These are phyloP conservation scores for Scaptomyza caliginosa DNA, from an alignment of 2,888 invertebrate genomes.

Conservation along the genomic window DNA sequence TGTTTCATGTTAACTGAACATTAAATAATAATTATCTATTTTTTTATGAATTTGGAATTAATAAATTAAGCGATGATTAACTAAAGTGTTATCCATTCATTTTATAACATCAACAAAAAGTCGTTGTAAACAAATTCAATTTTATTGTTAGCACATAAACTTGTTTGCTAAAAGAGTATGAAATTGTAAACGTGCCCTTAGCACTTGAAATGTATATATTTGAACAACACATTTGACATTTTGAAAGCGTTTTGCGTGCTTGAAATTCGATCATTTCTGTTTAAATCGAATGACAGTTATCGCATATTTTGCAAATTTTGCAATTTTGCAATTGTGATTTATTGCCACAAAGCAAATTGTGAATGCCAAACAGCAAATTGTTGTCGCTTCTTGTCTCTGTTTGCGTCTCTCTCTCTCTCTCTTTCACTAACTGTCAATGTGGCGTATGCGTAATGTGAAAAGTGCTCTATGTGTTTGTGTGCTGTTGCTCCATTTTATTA, in stretches of 20 bases:
- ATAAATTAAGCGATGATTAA: too few relatives aligned
- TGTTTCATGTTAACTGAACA: too few relatives aligned
- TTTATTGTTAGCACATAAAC: too few relatives aligned
- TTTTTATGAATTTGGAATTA: too few relatives aligned
- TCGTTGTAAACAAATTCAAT: too few relatives aligned
- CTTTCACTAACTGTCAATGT: slow-evolving; percentile 30
- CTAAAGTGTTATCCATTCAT: too few relatives aligned
- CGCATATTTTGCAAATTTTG: slow-evolving; percentile 14
- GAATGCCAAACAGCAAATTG: slow-evolving; percentile 8
- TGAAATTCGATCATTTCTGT: background rate
- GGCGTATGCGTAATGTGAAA: slow-evolving; percentile 45
- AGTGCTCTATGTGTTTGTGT: background rate
- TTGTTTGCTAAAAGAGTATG: too few relatives aligned
- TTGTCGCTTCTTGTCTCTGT: background rate
- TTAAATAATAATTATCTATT: too few relatives aligned
- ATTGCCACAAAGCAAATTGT: slow-evolving; percentile 28
- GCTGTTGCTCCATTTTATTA: slow-evolving; percentile 2
- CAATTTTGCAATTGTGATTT: slow-evolving; percentile 61
- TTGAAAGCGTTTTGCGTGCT: background rate
- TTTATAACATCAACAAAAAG: too few relatives aligned
- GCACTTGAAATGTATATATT: background rate
- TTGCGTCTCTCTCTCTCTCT: background rate
- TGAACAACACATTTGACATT: background rate
- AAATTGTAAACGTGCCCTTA: background rate
- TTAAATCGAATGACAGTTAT: slow-evolving; percentile 9